Evolutionary conservation across 2,113 vertebrate genomes (phyloP).

Genomic region (Sylvia atricapilla): DNA sequence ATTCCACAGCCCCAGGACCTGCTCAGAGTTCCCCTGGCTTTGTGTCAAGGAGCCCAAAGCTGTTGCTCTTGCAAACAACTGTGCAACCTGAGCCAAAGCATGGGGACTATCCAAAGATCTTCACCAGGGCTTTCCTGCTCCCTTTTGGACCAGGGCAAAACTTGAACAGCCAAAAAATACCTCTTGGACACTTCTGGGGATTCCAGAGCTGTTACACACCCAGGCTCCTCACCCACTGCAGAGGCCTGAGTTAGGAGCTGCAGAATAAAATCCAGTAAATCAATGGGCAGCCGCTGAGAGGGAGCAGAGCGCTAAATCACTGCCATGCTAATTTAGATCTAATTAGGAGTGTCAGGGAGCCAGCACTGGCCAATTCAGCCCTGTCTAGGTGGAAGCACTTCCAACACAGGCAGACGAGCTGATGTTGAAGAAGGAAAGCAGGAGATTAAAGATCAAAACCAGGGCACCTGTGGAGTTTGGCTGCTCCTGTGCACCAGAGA

Average conservation of each 20-base stretch:
- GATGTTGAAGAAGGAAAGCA: not conserved
- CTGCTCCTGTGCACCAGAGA: not conserved
- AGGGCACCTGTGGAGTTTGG: not conserved
- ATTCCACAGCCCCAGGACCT: not conserved
- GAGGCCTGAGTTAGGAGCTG: not conserved
- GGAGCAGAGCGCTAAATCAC: not conserved
- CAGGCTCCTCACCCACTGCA: not conserved
- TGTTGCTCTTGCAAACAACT: not conserved
- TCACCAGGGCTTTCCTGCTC: not conserved
- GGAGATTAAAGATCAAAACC: not conserved
- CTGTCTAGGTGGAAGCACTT: not conserved
- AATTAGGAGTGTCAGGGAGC: not conserved
- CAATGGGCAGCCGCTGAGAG: not conserved
- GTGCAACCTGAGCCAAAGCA: fast-evolving
- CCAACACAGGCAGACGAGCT: not conserved
- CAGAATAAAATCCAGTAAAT: not conserved
- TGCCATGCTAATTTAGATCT: not conserved
- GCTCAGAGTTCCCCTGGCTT: not conserved
- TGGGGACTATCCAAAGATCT: fast-evolving
- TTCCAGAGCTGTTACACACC: not conserved
- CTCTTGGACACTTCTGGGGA: too few species aligned
- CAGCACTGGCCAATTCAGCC: not conserved
- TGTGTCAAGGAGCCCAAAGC: not conserved
- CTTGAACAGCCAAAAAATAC: not conserved
- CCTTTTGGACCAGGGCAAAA: not conserved